Evolutionary conservation across 2,888 invertebrate genomes (phyloP), one percentile per base, ranked within the genome.

Genomic region (Alentia gelatinosa): DNA sequence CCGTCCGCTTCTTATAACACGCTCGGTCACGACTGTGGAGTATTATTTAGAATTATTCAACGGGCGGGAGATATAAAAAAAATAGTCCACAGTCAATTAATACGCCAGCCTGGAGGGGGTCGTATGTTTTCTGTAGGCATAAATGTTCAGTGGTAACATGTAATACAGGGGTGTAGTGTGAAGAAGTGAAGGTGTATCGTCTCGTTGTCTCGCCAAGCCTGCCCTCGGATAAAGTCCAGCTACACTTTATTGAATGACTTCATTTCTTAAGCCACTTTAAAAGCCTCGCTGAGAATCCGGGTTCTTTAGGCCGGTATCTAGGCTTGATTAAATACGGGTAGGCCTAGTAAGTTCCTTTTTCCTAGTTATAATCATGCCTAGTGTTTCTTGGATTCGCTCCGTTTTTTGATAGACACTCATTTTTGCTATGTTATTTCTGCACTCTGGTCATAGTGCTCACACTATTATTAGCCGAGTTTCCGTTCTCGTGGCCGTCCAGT

Each of bases 381-480:
- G 35, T 39, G 0, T 68, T 68, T 68, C n/a, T 68, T 30, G 30
- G 30, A 68, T 68, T 68, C n/a, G n/a, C 33, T 30, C n/a, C n/a
- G n/a, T 12, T 30, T 12, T 79, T 79, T 79, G 35, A 86, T 86
- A 86, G 83, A 86, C 86, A 86, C 86, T 86, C 86, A 86, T 86
- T 86, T 86, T 86, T 86, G 86, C 86, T 86, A 86, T 86, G 86
- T 42, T 86, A 19, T 86, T 50, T 39, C 39, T 19, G 19, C 12
- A 30, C 74, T 74, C 33, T 33, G 74, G 74, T 33, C 30, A 74
- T 74, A 74, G n/a, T 33, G 74, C 30, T 47, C 63, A 63, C 19
- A 37, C n/a, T 5, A 19, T 79, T 19, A 79, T 68, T 68, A 30
- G 68, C 30, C 68, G 26, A 68, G 3, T 63, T 19, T 63, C 5